Base-by-base conservation (phyloP, 2,797 vertebrate species). In the Hephaestus fuliginosus region DNA sequence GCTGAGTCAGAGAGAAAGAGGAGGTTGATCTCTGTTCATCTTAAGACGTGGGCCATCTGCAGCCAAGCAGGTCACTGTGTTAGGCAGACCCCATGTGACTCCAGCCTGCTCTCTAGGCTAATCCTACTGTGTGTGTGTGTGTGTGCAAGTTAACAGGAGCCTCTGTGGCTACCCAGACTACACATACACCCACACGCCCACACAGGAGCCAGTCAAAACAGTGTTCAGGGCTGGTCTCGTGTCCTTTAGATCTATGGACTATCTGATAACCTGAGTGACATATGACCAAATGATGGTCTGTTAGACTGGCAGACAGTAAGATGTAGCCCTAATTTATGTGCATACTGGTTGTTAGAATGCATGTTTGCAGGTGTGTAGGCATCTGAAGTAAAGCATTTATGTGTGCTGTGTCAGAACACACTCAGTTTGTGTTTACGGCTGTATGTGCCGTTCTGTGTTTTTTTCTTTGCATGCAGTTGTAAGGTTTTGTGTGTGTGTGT, bases 41-140 rank as follows among this genome's bases (percentile, higher is more conserved):
- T 89, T 88, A 68, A 73, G 78, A 79, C 78, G 78, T 66, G 70
- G 73, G 77, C 82, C 82, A 78, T 92, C 89, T 88, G 88, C 75
- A 91, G 88, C 90, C 89, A 92, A 91, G 81, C 88, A 83, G 92
- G 91, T 92, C 90, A 90, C 76, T 89, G 85, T 89, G 93, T 88
- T 88, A 91, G 83, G 78, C 81, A 70, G 79, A 84, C 60, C 81
- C 76, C 82, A 84, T 86, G 89, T 89, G 91, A 92, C 83, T 80
- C 14, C 81, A 74, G 84, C 68, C 87, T 76, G 87, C 87, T 89
- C 90, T 87, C 80, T 81, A 76, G 84, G 82, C 78, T 88, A 92
- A 93, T 90, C 90, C 88, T 78, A 52, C 52, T 80, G 1, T 76
- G 70, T 75, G 62, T 71, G 77, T 85, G 78, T 72, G 67, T 56